Conservation (phyloP, 2,113 vertebrate genomes). For the Oreocharis arfaki region DNA sequence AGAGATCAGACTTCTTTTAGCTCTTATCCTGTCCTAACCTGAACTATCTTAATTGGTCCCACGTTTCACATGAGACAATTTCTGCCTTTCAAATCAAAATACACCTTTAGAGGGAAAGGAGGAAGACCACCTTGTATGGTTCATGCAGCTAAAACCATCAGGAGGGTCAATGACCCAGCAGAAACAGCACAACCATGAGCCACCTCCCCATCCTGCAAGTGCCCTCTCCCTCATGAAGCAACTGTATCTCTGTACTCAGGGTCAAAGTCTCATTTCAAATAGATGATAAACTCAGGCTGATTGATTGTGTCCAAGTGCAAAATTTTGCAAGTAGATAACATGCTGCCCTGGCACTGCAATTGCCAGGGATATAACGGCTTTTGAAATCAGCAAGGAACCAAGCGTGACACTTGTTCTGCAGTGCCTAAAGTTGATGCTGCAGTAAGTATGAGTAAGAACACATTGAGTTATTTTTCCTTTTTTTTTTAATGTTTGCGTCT, state of each 20-base stretch:
- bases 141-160: not conserved
- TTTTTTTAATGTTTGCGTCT: not conserved
- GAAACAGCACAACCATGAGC: not conserved
- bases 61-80: not conserved
- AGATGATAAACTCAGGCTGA: not conserved
- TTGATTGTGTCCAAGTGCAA: not conserved
- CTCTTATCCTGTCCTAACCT: not conserved
- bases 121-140: not conserved
- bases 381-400: not conserved
- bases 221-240: not conserved
- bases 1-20: not conserved
- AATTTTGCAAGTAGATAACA: not conserved
- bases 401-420: fast-evolving
- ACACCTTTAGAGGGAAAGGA: not conserved
- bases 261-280: not conserved
- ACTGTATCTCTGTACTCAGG: not conserved
- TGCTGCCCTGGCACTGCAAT: fast-evolving
- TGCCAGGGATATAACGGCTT: not conserved
- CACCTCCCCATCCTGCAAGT: not conserved
- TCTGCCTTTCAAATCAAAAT: not conserved
- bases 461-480: not conserved
- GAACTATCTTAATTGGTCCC: not conserved
- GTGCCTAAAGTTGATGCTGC: not conserved
- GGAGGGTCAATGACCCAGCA: not conserved
- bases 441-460: not conserved